These are phyloP conservation scores for Psittacus erithacus DNA, from an alignment of 2,113 vertebrate genomes.

Conservation along the genomic window DNA sequence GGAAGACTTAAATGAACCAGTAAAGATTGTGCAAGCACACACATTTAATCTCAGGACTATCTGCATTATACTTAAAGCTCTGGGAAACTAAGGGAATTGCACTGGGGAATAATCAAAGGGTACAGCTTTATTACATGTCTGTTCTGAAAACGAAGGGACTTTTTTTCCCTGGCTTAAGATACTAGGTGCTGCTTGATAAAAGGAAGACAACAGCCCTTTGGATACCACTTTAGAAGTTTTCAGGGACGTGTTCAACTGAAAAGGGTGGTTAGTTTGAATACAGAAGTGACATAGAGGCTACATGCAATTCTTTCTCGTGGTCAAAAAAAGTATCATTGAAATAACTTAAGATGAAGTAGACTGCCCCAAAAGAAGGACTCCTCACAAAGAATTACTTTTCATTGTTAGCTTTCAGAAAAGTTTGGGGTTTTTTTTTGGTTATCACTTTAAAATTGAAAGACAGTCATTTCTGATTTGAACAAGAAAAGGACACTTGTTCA, in stretches of 20 bases:
- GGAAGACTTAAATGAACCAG: slow-evolving; percentile 59
- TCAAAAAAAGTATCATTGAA: neutral
- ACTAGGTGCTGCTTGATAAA: neutral
- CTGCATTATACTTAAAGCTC: slow-evolving; percentile 40
- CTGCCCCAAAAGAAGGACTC: neutral
- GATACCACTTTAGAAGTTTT: neutral
- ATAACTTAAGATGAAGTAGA: neutral
- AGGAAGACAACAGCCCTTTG: neutral
- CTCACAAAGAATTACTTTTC: neutral
- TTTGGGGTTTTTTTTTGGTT: neutral
- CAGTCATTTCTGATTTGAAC: neutral
- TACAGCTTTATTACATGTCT: slow-evolving; percentile 23
- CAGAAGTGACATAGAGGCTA: neutral
- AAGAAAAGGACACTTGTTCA: neutral
- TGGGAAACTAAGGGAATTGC: slow-evolving; percentile 34
- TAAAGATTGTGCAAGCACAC: slow-evolving; percentile 36
- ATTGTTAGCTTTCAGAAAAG: neutral
- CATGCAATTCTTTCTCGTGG: neutral
- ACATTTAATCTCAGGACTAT: slow-evolving; percentile 46
- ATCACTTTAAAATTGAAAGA: neutral
- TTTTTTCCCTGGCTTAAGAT: neutral
- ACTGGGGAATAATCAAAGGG: slow-evolving; percentile 44
- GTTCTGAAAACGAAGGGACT: neutral
- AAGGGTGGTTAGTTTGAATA: neutral
- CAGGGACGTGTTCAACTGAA: neutral